A percentile compares a stretch with the other conserved stretches of the same genome.
These are phyloP conservation scores for Ptychochromis oligacanthus DNA, from an alignment of 2,113 vertebrate species.

Conservation along the genomic window DNA sequence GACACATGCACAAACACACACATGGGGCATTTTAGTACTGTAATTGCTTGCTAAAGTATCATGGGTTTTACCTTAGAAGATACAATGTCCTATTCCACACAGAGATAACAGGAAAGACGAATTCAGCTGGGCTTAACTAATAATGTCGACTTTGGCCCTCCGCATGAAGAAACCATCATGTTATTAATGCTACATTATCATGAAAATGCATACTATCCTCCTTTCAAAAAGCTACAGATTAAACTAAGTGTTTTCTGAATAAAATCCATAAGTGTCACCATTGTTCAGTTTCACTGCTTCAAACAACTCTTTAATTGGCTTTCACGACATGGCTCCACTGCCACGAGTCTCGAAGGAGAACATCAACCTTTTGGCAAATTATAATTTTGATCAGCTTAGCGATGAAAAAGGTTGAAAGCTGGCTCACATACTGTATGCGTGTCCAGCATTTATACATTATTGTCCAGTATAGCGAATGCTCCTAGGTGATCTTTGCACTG, in stretches of 20 bases:
- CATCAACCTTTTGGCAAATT: constrained; percentile 36
- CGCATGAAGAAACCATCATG: neutral
- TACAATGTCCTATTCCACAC: neutral
- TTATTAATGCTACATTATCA: no score
- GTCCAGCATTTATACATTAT: constrained; percentile 31
- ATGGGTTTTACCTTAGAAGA: neutral
- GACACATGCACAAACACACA: constrained; percentile 17
- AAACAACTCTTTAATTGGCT: constrained; percentile 28
- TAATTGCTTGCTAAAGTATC: neutral
- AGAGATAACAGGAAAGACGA: neutral
- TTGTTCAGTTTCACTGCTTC: constrained; percentile 12
- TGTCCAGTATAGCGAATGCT: constrained; percentile 15
- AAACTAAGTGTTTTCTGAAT: neutral
- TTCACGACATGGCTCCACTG: constrained; percentile 17
- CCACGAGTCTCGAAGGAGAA: constrained; percentile 24
- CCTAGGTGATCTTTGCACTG: constrained; percentile 9
- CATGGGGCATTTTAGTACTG: neutral
- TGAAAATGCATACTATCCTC: neutral
- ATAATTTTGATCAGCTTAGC: constrained; percentile 27
- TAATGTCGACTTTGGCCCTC: neutral
- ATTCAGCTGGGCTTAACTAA: neutral
- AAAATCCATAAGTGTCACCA: neutral
- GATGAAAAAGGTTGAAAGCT: constrained; percentile 22
- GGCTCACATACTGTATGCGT: neutral
- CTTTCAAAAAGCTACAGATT: neutral